Percentiles rank a stretch among this genome's conserved stretches.
phyloP scores from a whole-genome alignment of 2,797 vertebrate genomes.

The Otolemur crassicaudatus region DNA sequence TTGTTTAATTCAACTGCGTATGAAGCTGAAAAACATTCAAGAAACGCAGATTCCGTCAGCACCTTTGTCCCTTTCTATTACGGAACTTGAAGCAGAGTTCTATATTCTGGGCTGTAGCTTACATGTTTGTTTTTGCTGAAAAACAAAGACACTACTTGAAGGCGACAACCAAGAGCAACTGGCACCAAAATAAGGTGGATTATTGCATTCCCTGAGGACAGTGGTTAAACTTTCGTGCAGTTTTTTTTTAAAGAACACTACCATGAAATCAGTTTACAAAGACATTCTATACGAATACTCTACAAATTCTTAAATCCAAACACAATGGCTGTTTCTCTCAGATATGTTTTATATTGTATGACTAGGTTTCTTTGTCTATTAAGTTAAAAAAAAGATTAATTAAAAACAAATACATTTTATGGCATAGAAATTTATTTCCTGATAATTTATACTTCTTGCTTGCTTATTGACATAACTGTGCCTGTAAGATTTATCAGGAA shows the following conservation, averaged over 20 bases:
- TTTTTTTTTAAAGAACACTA: neutral
- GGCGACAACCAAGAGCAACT: slow-evolving; percentile 31
- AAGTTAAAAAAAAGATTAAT: slow-evolving; percentile 52
- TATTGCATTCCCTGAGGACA: neutral
- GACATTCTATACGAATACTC: neutral
- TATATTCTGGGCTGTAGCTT: neutral
- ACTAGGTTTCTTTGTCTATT: neutral
- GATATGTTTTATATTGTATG: neutral
- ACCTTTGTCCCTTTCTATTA: slow-evolving; percentile 3
- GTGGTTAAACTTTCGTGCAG: neutral
- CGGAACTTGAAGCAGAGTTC: neutral
- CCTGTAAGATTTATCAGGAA: neutral
- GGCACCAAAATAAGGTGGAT: slow-evolving; percentile 25
- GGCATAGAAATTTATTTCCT: slow-evolving; percentile 30
- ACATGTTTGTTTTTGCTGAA: slow-evolving; percentile 19
- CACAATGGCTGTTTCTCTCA: slow-evolving; percentile 43
- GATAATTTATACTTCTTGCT: neutral
- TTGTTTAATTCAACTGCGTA: neutral
- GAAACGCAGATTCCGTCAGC: neutral
- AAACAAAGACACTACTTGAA: slow-evolving; percentile 57
- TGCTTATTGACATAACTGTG: neutral
- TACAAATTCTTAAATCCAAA: slow-evolving; percentile 38
- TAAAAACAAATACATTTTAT: neutral
- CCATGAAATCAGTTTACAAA: slow-evolving; percentile 16
- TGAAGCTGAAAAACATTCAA: neutral